Evolutionary conservation across 2,888 invertebrate genomes (phyloP).

Genomic region (Mystacides longicornis): DNA sequence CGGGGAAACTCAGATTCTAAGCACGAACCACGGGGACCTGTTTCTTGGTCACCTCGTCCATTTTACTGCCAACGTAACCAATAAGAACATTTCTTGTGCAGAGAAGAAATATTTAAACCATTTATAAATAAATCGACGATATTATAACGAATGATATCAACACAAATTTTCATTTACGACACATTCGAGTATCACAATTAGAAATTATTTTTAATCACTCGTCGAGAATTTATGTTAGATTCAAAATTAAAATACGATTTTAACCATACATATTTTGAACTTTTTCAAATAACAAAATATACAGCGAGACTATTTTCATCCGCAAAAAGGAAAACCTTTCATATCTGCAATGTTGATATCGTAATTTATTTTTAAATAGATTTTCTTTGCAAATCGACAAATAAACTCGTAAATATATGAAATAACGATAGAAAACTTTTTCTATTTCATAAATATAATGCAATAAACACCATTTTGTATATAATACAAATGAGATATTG

Average conservation of each 20-base stretch:
- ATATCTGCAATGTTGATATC: background rate
- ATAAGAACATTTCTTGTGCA: too few species aligned
- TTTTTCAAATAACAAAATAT: background rate
- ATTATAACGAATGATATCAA: background rate
- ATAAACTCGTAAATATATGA: background rate
- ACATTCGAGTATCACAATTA: too few species aligned
- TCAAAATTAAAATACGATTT: too few species aligned
- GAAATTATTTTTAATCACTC: too few species aligned
- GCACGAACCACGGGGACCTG: too few species aligned
- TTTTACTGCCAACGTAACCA: too few species aligned
- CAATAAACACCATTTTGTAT: constrained; percentile 1
- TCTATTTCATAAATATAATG: background rate
- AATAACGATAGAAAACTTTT: background rate
- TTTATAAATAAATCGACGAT: background rate
- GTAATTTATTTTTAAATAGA: background rate
- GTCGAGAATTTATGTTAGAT: too few species aligned
- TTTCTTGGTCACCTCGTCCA: too few species aligned
- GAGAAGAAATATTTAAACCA: background rate
- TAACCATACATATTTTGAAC: background rate
- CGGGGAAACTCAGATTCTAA: too few species aligned
- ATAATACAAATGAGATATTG: background rate
- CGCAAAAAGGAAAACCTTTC: background rate
- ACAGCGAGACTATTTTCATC: background rate
- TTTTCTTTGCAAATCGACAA: background rate
- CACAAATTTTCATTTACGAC: background rate